These are phyloP conservation scores for Liodrosophila aerea DNA, from an alignment of 2,888 invertebrate species.

Conservation along the genomic window DNA sequence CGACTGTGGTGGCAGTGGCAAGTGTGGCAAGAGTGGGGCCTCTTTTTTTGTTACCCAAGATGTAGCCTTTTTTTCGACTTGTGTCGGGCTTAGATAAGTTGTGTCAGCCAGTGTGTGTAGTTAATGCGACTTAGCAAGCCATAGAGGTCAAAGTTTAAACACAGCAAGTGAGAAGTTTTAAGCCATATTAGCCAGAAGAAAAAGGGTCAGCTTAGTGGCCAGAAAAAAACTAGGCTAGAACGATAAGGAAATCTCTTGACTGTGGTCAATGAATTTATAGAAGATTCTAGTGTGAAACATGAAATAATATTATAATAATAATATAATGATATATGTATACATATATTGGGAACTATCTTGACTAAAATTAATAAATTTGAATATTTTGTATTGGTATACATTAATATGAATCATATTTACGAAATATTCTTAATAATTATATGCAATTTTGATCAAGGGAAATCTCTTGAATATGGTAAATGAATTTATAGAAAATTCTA, in stretches of 20 bases:
- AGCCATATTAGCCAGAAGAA: neutral
- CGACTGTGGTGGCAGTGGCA: neutral
- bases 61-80: slow-evolving; percentile 11
- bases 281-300: no score
- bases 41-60: neutral
- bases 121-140: slow-evolving; percentile 37
- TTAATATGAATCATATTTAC: no score
- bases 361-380: no score
- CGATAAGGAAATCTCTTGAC: neutral
- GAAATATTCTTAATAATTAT: no score
- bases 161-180: slow-evolving; percentile 17
- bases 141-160: slow-evolving; percentile 29
- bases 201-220: neutral
- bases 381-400: no score
- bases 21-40: neutral
- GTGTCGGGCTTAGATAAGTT: slow-evolving; percentile 10
- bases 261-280: neutral
- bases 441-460: no score
- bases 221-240: neutral
- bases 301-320: no score
- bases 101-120: neutral
- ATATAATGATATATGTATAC: no score
- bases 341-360: no score
- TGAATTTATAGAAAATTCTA: no score
- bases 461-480: no score